phyloP scores from a whole-genome alignment of 2,113 vertebrate genomes.

The Myrmecobius fasciatus region DNA sequence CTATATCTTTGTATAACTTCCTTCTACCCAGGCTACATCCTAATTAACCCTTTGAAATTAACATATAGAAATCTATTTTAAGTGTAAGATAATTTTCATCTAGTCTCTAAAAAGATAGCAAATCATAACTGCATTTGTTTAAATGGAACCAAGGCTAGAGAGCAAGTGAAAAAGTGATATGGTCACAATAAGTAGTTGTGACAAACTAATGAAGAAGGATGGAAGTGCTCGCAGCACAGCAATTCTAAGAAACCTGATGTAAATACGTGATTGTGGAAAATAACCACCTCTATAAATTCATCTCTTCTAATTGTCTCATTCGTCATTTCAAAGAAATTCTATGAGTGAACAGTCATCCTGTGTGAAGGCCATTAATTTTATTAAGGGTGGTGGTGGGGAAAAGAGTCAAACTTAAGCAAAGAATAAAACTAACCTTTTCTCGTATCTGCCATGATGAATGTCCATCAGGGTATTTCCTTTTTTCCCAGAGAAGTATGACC shows the following conservation, averaged over 20 bases:
- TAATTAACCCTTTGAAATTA: conserved; percentile 25
- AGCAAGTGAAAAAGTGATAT: not conserved
- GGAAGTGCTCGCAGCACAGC: conserved; percentile 9
- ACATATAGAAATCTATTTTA: not conserved
- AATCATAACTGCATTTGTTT: conserved; percentile 8
- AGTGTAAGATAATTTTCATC: not conserved
- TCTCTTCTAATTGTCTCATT: not conserved
- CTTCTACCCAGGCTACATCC: conserved; percentile 33
- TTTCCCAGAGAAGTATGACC: conserved; percentile 96
- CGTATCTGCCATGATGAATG: conserved; percentile 93
- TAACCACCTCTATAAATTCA: conserved; percentile 12
- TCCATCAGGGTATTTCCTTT: conserved; percentile 85
- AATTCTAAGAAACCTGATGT: conserved; percentile 29
- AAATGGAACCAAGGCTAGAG: conserved; percentile 6
- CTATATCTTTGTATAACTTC: not conserved
- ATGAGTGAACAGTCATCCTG: not conserved
- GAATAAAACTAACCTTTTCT: conserved; percentile 89
- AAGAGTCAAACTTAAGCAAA: not conserved
- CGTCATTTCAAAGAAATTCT: conserved; percentile 5
- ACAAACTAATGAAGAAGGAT: not conserved
- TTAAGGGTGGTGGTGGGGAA: not conserved
- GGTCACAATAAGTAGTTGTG: not conserved
- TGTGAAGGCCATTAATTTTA: conserved; percentile 39
- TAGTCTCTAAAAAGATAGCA: not conserved
- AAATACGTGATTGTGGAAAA: conserved; percentile 20